phyloP scores from a whole-genome alignment of 2,888 invertebrate species.

The Andrena dorsata region DNA sequence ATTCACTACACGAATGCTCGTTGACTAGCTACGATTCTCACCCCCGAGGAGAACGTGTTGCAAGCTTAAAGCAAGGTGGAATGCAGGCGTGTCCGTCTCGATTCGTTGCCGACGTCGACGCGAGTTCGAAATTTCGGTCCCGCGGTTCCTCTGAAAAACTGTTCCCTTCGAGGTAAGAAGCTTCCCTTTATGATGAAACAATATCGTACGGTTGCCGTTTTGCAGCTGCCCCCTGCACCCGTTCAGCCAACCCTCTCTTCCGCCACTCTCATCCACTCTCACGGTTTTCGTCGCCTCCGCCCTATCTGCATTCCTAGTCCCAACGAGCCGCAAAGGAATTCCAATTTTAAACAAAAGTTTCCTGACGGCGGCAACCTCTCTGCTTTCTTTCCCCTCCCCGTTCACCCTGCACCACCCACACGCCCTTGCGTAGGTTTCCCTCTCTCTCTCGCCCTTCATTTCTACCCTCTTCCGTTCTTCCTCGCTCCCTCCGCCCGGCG shows the following conservation, averaged over 20 bases:
- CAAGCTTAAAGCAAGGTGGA: constrained; percentile 5
- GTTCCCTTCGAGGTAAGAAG: constrained; percentile 64
- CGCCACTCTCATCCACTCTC: constrained; percentile 64
- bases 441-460: not conserved
- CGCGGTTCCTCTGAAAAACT: constrained; percentile 62
- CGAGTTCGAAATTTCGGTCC: constrained; percentile 48
- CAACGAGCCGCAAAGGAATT: constrained; percentile 83
- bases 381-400: constrained; percentile 54
- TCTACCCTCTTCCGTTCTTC: constrained; percentile 23
- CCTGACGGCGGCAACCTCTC: constrained; percentile 78
- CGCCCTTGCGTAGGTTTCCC: constrained; percentile 22
- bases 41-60: constrained; percentile 3
- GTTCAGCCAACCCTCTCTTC: constrained; percentile 38
- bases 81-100: not conserved
- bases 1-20: constrained; percentile 2
- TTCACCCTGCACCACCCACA: constrained; percentile 26
- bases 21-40: constrained; percentile 4
- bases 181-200: constrained; percentile 77
- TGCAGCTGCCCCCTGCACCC: constrained; percentile 40
- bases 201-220: constrained; percentile 73
- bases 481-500: constrained; percentile 44
- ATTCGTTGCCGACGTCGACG: constrained; percentile 11
- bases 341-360: constrained; percentile 83
- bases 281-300: constrained; percentile 75
- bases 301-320: constrained; percentile 82